Conservation (phyloP, 2,797 vertebrate species). For the Gymnocypris eckloni region DNA sequence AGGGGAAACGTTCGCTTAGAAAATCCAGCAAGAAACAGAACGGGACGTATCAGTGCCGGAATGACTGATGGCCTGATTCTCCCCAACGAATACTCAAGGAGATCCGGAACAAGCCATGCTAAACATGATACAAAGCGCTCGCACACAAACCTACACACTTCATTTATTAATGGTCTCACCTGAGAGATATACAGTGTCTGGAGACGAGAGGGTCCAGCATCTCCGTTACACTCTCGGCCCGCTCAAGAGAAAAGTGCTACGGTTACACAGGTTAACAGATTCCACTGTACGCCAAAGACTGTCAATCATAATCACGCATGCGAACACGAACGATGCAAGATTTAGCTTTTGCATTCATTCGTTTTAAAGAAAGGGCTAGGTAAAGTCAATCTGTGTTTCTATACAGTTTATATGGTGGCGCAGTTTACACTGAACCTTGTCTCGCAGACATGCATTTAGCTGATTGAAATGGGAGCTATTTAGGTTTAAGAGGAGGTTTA, state of each 20-base stretch:
- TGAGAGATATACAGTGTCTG: slow-evolving; percentile 48
- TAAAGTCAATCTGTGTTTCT: not conserved
- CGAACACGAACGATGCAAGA: not conserved
- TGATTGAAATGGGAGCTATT: not conserved
- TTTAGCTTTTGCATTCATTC: not conserved
- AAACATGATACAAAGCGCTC: slow-evolving; percentile 44
- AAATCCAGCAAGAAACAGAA: slow-evolving; percentile 53
- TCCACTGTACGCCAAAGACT: not conserved
- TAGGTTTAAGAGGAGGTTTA: not conserved
- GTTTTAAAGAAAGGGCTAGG: not conserved
- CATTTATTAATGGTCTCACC: slow-evolving; percentile 57
- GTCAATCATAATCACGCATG: not conserved
- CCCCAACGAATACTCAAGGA: not conserved
- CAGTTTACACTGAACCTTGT: not conserved
- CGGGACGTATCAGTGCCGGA: slow-evolving; percentile 8
- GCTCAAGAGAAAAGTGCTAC: slow-evolving; percentile 26
- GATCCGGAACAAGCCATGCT: slow-evolving; percentile 21
- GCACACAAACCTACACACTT: slow-evolving; percentile 46
- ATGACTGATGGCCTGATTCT: slow-evolving; percentile 35
- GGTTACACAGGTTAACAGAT: slow-evolving; percentile 27
- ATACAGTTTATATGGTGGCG: not conserved
- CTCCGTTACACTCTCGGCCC: slow-evolving; percentile 45
- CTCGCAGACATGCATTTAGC: not conserved
- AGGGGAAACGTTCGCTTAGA: slow-evolving; percentile 51
- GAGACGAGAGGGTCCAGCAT: slow-evolving; percentile 27